Percentiles rank a stretch among this genome's conserved stretches.
These are phyloP conservation scores for Malachius bipustulatus DNA, from an alignment of 2,888 invertebrate genomes.

Conservation along the genomic window DNA sequence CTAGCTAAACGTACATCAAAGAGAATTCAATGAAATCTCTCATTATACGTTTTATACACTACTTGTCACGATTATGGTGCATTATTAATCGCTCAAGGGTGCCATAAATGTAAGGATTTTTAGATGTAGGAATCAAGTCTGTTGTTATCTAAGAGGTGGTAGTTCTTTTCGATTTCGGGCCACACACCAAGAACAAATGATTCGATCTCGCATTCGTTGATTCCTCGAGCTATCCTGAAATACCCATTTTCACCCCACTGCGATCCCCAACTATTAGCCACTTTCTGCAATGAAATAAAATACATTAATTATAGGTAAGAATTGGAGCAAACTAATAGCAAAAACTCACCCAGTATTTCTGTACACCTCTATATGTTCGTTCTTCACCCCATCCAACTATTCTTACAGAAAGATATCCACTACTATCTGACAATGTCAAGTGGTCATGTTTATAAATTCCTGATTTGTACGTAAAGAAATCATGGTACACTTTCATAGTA, in stretches of 20 bases:
- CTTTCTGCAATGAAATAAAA: conserved; percentile 49
- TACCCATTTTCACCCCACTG: conserved; percentile 88
- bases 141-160: conserved; percentile 15
- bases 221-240: conserved; percentile 76
- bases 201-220: conserved; percentile 83
- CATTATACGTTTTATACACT: no score
- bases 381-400: conserved; percentile 89
- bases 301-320: background rate
- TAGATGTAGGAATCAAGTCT: background rate
- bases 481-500: conserved; percentile 78
- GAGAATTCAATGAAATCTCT: no score
- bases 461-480: conserved; percentile 81
- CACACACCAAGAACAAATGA: conserved; percentile 75
- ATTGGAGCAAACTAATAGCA: no score
- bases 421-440: conserved; percentile 41
- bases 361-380: conserved; percentile 39
- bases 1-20: no score
- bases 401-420: conserved; percentile 81
- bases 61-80: no score
- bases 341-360: conserved; percentile 68
- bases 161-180: conserved; percentile 36
- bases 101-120: no score
- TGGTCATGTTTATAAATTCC: conserved; percentile 67
- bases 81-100: no score
- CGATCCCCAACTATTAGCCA: conserved; percentile 88